phyloP scores from a whole-genome alignment of 2,888 invertebrate species.

The Cantharis flavilabris region DNA sequence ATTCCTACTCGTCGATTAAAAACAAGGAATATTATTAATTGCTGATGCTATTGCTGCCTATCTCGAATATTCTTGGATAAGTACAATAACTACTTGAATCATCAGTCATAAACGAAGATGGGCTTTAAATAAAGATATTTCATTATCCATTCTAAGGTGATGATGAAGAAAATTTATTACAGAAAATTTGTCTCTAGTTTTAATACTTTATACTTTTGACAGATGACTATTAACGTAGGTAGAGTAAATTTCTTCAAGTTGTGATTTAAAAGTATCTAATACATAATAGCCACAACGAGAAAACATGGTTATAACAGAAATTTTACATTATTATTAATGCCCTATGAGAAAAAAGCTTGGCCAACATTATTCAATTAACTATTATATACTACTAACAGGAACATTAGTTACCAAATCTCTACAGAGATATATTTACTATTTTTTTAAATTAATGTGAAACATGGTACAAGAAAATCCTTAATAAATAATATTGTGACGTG shows the following conservation, averaged over 20 bases:
- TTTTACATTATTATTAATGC: not conserved
- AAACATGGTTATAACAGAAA: not conserved
- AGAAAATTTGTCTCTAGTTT: not conserved
- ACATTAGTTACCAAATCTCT: not conserved
- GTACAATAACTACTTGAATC: not conserved
- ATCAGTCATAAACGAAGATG: not conserved
- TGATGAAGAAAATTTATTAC: not conserved
- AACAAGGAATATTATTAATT: not conserved
- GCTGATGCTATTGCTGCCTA: not conserved
- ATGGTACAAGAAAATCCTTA: not conserved
- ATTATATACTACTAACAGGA: not conserved
- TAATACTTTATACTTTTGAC: not conserved
- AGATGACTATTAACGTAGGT: not conserved
- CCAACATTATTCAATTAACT: not conserved
- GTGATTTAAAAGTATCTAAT: no score
- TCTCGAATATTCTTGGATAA: not conserved
- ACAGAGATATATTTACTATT: not conserved
- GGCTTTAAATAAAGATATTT: not conserved
- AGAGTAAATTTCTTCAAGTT: not conserved
- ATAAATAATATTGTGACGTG: not conserved
- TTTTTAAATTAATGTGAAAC: not conserved
- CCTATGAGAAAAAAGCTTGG: not conserved
- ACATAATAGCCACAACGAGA: not conserved
- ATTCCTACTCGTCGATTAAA: not conserved
- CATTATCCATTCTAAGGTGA: not conserved